Evolutionary conservation across 2,888 invertebrate genomes (phyloP).

Genomic region (Rhabditoides inermis): DNA sequence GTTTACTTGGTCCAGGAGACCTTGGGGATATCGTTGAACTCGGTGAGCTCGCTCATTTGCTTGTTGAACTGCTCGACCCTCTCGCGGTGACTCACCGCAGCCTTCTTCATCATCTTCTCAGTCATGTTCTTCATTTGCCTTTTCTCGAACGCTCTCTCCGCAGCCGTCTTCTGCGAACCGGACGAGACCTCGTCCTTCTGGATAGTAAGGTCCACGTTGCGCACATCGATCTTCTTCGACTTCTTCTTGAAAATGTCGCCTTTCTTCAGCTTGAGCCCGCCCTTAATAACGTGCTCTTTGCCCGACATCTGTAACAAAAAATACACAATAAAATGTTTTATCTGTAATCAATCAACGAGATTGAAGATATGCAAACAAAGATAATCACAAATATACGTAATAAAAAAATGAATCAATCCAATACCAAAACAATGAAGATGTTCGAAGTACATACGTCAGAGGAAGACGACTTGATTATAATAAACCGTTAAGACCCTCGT

Average conservation of each 20-base stretch:
- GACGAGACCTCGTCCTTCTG: conserved; percentile 23
- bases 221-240: conserved; percentile 23
- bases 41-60: conserved; percentile 50
- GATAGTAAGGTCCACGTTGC: conserved; percentile 28
- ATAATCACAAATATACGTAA: no score
- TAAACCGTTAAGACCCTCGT: no score
- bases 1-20: conserved; percentile 52
- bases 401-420: no score
- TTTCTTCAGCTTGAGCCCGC: conserved; percentile 38
- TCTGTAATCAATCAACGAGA: no score
- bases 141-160: conserved; percentile 47
- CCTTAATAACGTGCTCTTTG: conserved; percentile 28
- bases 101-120: conserved; percentile 40
- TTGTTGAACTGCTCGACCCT: conserved; percentile 50
- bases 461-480: no score
- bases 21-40: conserved; percentile 53
- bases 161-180: conserved; percentile 46
- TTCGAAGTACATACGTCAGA: no score
- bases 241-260: conserved; percentile 27
- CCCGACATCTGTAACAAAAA: conserved; percentile 12
- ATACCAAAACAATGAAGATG: no score
- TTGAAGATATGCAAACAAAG: no score
- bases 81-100: conserved; percentile 44
- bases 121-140: conserved; percentile 40
- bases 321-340: no score